These are phyloP conservation scores for Diadumene lineata DNA, from an alignment of 92 coral and sea anemone genomes.

Conservation along the genomic window DNA sequence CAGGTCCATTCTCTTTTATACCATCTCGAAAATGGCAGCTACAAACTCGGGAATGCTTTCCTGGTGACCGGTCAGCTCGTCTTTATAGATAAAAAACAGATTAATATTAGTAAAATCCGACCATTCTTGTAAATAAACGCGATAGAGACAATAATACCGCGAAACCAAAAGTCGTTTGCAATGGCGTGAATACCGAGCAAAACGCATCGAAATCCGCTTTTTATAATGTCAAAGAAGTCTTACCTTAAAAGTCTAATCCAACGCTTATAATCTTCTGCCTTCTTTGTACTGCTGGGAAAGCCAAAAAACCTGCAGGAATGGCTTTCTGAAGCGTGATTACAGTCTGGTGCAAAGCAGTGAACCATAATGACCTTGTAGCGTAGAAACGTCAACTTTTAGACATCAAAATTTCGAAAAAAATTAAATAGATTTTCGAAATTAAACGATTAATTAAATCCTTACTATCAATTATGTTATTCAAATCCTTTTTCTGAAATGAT, in stretches of 20 bases:
- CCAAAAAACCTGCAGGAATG: constrained; percentile 32
- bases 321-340: constrained; percentile 30
- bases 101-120: neutral
- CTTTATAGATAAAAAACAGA: constrained; percentile 2
- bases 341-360: constrained; percentile 11
- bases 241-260: constrained; percentile 33
- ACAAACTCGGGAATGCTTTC: constrained; percentile 27
- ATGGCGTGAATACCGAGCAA: neutral
- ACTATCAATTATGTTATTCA: no score
- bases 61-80: constrained; percentile 27
- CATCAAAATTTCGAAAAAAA: no score
- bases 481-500: no score
- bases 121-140: neutral
- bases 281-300: constrained; percentile 23
- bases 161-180: neutral
- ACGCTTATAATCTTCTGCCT: neutral
- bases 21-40: constrained; percentile 48
- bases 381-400: no score
- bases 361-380: no score
- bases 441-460: no score
- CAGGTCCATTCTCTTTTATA: constrained; percentile 25
- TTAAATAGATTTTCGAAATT: no score
- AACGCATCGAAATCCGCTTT: neutral
- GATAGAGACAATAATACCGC: no score
- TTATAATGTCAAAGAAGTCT: no score